Conservation (phyloP, 2,797 vertebrate species). For the Ciconia nigra region DNA sequence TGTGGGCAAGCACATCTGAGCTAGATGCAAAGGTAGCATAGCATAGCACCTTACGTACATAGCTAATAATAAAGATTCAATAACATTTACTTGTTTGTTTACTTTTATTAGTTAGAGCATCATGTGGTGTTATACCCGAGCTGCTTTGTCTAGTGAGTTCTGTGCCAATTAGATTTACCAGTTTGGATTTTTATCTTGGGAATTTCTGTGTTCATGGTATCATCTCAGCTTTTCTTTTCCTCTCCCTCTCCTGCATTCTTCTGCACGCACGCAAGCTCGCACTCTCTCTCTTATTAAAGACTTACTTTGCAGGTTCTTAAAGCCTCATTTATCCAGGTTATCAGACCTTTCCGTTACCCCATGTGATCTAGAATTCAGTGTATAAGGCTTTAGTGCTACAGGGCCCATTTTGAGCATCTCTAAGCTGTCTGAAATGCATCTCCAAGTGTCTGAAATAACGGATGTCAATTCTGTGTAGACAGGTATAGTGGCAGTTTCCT, state of each 20-base stretch:
- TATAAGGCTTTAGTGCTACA: neutral
- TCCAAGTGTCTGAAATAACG: neutral
- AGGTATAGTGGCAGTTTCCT: neutral
- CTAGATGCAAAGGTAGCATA: neutral
- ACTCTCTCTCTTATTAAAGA: neutral
- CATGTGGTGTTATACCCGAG: neutral
- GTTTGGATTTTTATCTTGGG: neutral
- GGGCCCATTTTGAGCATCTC: neutral
- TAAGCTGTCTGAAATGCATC: neutral
- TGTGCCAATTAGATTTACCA: neutral
- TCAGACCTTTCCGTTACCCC: neutral
- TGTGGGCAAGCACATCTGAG: rapidly evolving
- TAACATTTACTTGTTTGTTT: neutral
- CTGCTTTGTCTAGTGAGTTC: neutral
- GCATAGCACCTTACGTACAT: neutral
- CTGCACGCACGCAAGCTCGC: rapidly evolving
- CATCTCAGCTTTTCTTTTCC: neutral
- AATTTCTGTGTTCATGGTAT: neutral
- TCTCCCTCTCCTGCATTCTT: neutral
- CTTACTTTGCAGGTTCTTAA: neutral
- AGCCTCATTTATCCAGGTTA: neutral
- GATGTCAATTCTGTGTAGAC: neutral
- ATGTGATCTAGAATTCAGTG: neutral
- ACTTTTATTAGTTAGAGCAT: neutral
- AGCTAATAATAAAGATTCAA: neutral